Evolutionary conservation across 2,888 invertebrate genomes (phyloP), one percentile per base, ranked within the genome.

Genomic region (Ptychoptera albimana): DNA sequence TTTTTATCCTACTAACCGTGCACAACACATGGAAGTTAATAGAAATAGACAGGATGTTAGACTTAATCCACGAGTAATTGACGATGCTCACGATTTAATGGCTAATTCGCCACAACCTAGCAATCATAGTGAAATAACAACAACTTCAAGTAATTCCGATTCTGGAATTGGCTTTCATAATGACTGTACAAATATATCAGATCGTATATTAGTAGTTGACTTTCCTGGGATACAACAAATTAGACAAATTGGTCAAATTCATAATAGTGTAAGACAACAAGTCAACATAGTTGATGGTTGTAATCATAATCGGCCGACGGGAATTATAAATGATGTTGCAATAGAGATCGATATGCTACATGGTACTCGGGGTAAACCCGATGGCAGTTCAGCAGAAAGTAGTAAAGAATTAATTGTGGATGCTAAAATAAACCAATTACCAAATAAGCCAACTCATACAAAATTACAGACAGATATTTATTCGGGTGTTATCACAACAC

Each of bases 101-200:
- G 80, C 82, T 0, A 79, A 82, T 54, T 88, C 88, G 0, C 87
- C 88, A 0, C 87, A 87, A 53, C 87, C 86, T 0, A 87, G 86
- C 58, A 80, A 79, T 55, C 78, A 82, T 48, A 85, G 84, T 55
- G 84, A 82, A 52, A 73, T 82, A 8, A 82, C 82, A 0, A 80
- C 80, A 0, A 83, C 86, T 14, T 91, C 89, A 0, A 91, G 89
- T 53, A 93, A 92, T 61, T 91, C 91, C 45, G 94, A 94, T 60
- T 93, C 92, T 2, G 93, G 94, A 0, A 91, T 94, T 48, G 93
- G 93, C 0, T 92, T 92, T 55, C 78, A 88, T 50, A 91, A 91
- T 54, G 89, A 92, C 54, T 82, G 82, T 54, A 77, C 82, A 9
- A 84, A 84, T 55, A 78, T 86, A 43, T 83, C 84, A 0, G 87